Evolutionary conservation across 1,140 invertebrate species (phyloP).

Genomic region (Oedothorax gibbosus): DNA sequence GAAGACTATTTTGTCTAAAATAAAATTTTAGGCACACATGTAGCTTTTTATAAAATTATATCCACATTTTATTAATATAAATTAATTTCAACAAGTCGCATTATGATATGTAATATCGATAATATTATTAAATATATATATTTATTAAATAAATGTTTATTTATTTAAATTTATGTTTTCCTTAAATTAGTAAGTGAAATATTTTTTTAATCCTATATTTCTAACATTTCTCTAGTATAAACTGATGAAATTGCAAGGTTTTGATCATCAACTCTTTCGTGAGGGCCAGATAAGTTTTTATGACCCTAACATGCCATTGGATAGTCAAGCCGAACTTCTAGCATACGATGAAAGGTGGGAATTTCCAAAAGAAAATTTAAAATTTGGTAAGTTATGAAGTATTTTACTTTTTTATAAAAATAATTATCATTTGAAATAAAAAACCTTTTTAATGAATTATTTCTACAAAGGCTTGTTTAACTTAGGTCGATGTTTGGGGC

Average conservation of each 20-base stretch:
- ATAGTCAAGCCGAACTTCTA: conserved; percentile 90
- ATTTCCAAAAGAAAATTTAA: conserved; percentile 60
- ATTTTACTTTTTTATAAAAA: background rate
- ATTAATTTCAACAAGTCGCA: no score
- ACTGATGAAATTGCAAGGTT: conserved; percentile 52
- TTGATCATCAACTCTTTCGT: conserved; percentile 66
- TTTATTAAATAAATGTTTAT: background rate
- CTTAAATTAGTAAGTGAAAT: background rate
- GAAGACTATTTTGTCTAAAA: background rate
- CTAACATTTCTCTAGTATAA: conserved; percentile 34
- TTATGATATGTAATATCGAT: no score
- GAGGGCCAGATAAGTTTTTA: conserved; percentile 82
- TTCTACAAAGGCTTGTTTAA: background rate
- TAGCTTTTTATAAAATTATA: no score
- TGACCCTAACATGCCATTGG: conserved; percentile 88
- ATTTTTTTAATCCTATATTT: background rate
- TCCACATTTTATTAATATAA: no score
- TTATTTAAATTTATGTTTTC: background rate
- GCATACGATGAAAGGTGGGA: conserved; percentile 88
- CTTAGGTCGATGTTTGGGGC: conserved; percentile 74
- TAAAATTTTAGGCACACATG: background rate
- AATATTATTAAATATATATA: background rate
- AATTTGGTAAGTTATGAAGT: conserved; percentile 53
- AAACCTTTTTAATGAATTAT: no score
- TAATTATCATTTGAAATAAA: background rate